Evolutionary conservation across 2,113 vertebrate genomes (phyloP).

Genomic region (Donacobius atricapilla): DNA sequence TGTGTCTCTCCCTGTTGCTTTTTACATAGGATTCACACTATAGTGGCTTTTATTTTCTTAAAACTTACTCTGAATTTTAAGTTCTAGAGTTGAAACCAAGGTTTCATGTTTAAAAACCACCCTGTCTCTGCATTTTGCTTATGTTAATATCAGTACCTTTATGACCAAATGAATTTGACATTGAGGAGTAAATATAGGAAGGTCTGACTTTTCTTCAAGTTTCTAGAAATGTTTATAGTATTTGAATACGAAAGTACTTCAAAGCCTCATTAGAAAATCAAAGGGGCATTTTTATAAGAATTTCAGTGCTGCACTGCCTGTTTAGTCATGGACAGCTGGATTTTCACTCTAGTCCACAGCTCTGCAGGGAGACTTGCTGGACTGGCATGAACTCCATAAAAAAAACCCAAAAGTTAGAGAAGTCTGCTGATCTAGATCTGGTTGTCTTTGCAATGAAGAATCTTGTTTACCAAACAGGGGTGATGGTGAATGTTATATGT

Average conservation of each 20-base stretch:
- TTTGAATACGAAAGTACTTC: not conserved
- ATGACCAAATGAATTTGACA: not conserved
- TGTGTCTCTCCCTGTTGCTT: not conserved
- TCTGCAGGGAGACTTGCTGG: not conserved
- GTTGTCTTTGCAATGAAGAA: not conserved
- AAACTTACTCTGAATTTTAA: not conserved
- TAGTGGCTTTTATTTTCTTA: not conserved
- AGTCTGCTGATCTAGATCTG: not conserved
- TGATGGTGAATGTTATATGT: not conserved
- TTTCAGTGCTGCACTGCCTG: not conserved
- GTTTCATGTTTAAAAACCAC: not conserved
- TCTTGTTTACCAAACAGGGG: not conserved
- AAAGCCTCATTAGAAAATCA: not conserved
- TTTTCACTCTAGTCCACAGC: not conserved
- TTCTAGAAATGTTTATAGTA: not conserved
- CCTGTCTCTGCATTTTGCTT: not conserved
- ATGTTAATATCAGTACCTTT: not conserved
- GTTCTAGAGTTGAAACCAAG: constrained; percentile 12
- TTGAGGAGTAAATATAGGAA: not conserved
- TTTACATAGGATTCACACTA: not conserved
- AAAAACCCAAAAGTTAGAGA: accelerated
- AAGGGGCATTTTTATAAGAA: not conserved
- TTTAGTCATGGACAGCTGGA: not conserved
- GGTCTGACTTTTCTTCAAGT: not conserved
- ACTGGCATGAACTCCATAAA: not conserved